Evolutionary conservation across 2,113 vertebrate genomes (phyloP).

Genomic region (Lagopus muta): DNA sequence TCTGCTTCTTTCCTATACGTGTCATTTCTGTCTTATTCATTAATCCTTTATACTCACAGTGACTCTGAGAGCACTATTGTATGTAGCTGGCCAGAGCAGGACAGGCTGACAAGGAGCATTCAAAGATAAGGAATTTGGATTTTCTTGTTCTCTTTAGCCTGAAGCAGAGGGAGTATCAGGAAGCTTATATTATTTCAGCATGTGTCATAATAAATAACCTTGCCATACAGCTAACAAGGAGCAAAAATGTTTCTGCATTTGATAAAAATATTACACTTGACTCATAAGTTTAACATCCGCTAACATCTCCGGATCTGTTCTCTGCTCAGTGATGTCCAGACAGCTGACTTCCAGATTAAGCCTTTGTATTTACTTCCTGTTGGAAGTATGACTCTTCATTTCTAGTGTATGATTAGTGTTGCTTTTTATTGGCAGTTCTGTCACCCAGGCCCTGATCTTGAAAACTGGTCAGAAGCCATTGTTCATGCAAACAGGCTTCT

Average conservation of each 20-base stretch:
- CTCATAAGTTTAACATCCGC: neutral
- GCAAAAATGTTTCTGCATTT: neutral
- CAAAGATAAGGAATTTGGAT: neutral
- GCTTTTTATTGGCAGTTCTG: neutral
- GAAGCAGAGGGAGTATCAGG: neutral
- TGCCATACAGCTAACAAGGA: neutral
- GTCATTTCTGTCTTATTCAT: neutral
- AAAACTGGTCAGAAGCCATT: neutral
- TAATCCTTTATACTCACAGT: neutral
- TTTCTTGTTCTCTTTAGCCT: neutral
- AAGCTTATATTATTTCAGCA: neutral
- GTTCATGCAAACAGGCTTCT: neutral
- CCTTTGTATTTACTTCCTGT: neutral
- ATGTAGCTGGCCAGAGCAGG: neutral
- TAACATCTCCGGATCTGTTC: neutral
- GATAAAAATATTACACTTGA: constrained; percentile 2
- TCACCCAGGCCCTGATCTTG: neutral
- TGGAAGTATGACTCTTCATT: neutral
- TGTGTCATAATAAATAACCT: constrained; percentile 6
- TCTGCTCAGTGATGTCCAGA: constrained; percentile 23
- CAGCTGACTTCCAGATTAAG: neutral
- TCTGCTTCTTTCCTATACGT: neutral
- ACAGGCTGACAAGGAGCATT: neutral
- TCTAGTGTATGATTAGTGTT: neutral
- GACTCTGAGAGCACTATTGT: neutral